Base-by-base conservation (phyloP, 2,888 invertebrate species). In the Erebia ligea region DNA sequence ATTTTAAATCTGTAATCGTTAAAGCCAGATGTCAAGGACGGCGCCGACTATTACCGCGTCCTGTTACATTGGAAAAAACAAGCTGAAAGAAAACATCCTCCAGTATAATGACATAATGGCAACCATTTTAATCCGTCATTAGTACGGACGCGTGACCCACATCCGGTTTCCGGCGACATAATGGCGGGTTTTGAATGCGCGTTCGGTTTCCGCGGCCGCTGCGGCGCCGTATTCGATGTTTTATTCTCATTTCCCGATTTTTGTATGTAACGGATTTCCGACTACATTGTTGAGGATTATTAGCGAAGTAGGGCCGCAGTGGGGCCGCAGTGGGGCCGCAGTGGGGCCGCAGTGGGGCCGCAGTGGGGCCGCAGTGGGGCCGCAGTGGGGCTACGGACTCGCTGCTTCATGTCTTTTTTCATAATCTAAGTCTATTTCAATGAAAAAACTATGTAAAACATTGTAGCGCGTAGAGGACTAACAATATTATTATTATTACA, bases 91-190 rank as follows among this genome's bases (percentile, higher is more conserved):
- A 76, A 75, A 77, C 76, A 77, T 78, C 75, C 76, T 74, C 59
- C 73, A 71, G 68, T 72, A 76, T 78, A 79, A 78, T 79, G 75
- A 77, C 77, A 79, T 78, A 79, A 79, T 79, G 70, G 75, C 68
- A 62, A 76, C 76, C 77, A 77, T 79, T 79, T 79, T 79, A 81
- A 84, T 83, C 83, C 81, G 80, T 77, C 82, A 82, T 84, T 84
- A 83, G 80, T 81, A 79, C 79, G 79, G 82, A 80, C 83, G 84
- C 80, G 83, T 83, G 87, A 80, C 83, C 84, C 83, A 82, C 89
- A 85, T 88, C 88, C 89, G 87, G 85, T 84, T 85, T 89, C 88
- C 89, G 87, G 82, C 78, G 77, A 34, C 71, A 77, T 74, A 72
- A 77, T 84, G 85, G 82, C 85, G 81, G 82, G 79, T 83, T 82